A percentile compares a stretch with the other conserved stretches of the same genome.
phyloP scores from a whole-genome alignment of 2,113 vertebrate species.

The Cynoglossus semilaevis region DNA sequence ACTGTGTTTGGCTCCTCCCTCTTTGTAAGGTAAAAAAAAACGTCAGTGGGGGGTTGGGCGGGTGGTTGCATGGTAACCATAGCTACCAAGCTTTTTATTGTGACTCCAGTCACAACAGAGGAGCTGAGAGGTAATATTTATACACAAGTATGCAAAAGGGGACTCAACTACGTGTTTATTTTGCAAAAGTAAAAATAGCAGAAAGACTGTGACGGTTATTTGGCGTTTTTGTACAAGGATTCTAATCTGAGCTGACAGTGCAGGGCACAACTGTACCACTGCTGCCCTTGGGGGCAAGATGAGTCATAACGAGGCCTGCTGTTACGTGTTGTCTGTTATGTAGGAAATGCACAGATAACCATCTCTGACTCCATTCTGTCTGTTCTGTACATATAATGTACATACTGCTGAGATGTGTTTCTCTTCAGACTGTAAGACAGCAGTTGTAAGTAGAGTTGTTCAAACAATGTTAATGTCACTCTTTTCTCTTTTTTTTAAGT shows the following conservation, averaged over 20 bases:
- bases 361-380: background rate
- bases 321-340: background rate
- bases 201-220: conserved; percentile 17
- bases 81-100: conserved; percentile 26
- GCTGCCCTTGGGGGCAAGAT: background rate
- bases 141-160: conserved; percentile 14
- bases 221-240: background rate
- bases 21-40: conserved; percentile 29
- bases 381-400: no score
- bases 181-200: background rate
- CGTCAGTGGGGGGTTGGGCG: background rate
- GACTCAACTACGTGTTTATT: background rate
- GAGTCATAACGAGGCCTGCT: background rate
- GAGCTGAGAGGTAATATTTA: conserved; percentile 17
- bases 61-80: conserved; percentile 39
- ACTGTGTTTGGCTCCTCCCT: conserved; percentile 21
- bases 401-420: conserved; percentile 3
- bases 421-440: conserved; percentile 1
- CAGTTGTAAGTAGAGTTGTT: background rate
- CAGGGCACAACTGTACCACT: conserved; percentile 18
- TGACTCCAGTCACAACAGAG: conserved; percentile 12
- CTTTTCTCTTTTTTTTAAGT: no score
- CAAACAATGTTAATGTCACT: no score
- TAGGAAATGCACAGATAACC: conserved; percentile 12
- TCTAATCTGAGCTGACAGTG: conserved; percentile 4